Conservation (phyloP, 2,113 vertebrate genomes). For the Orcinus orca region DNA sequence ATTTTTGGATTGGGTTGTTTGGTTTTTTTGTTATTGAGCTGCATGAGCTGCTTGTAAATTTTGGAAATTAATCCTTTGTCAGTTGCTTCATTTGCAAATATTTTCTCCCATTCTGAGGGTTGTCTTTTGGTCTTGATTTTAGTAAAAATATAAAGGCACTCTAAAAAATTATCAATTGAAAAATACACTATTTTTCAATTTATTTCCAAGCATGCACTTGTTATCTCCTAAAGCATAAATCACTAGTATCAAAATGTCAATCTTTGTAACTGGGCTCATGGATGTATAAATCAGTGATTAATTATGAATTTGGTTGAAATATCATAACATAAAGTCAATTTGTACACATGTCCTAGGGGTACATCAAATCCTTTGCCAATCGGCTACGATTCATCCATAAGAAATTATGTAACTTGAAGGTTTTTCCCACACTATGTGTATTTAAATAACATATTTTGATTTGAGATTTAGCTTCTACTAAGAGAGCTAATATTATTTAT, state of each 20-base stretch:
- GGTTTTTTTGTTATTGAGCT: too few species aligned
- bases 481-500: neutral
- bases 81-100: too few species aligned
- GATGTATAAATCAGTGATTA: neutral
- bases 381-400: too few species aligned
- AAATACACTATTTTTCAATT: neutral
- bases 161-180: neutral
- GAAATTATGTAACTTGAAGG: neutral
- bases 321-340: neutral
- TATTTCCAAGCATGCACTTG: neutral
- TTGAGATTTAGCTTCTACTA: neutral
- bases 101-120: too few species aligned
- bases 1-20: too few species aligned
- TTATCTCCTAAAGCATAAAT: neutral
- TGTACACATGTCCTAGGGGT: neutral
- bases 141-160: neutral
- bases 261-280: neutral
- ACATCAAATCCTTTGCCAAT: neutral
- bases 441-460: neutral
- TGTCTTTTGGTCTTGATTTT: neutral
- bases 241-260: neutral
- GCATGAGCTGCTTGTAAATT: too few species aligned
- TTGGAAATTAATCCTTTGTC: too few species aligned
- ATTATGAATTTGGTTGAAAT: neutral
- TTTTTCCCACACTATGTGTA: neutral